These are phyloP conservation scores for Leptodactylus fallax DNA, from an alignment of 2,797 vertebrate species.

Conservation along the genomic window DNA sequence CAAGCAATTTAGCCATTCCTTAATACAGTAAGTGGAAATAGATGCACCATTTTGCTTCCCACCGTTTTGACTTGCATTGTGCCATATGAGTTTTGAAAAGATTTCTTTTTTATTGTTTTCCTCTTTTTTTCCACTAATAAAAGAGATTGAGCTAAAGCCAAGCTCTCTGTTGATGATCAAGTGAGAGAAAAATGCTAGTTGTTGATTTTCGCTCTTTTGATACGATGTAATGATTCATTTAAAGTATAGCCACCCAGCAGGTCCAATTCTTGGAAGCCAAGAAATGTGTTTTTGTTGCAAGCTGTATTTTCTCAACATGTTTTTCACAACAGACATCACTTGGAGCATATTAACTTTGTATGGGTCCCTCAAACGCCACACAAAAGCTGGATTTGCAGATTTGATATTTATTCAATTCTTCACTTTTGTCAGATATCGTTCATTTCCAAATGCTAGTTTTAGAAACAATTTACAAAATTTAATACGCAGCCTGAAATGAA, in stretches of 20 bases:
- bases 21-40: slow-evolving; percentile 79
- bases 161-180: slow-evolving; percentile 69
- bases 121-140: slow-evolving; percentile 72
- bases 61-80: slow-evolving; percentile 75
- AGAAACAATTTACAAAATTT: slow-evolving; percentile 33
- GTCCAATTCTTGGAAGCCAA: slow-evolving; percentile 66
- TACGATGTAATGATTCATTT: slow-evolving; percentile 73
- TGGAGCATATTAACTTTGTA: slow-evolving; percentile 63
- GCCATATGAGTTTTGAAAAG: slow-evolving; percentile 72
- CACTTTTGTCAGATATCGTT: slow-evolving; percentile 8
- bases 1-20: slow-evolving; percentile 79
- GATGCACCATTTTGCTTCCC: slow-evolving; percentile 77
- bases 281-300: slow-evolving; percentile 67
- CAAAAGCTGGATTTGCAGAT: slow-evolving; percentile 54
- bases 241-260: slow-evolving; percentile 61
- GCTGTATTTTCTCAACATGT: slow-evolving; percentile 65
- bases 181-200: slow-evolving; percentile 67
- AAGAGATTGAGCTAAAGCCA: slow-evolving; percentile 71
- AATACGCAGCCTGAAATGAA: slow-evolving; percentile 23
- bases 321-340: slow-evolving; percentile 67
- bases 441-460: slow-evolving; percentile 30
- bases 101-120: slow-evolving; percentile 74
- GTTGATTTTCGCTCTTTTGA: slow-evolving; percentile 72
- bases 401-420: slow-evolving; percentile 53
- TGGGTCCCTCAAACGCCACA: slow-evolving; percentile 29